Evolutionary conservation across 2,888 invertebrate genomes (phyloP).

Genomic region (Ochropacha duplaris): DNA sequence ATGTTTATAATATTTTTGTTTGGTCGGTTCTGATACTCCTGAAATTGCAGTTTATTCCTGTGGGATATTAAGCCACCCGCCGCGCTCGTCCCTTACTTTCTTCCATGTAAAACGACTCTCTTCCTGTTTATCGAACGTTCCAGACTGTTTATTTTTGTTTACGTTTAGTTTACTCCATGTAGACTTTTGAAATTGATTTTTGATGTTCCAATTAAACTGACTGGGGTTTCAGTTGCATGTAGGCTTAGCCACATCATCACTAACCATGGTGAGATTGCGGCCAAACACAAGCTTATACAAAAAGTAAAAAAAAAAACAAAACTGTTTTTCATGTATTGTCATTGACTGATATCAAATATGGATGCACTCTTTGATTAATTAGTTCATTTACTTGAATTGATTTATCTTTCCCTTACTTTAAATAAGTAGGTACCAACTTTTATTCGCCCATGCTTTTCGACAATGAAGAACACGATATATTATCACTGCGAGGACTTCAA

Average conservation of each 20-base stretch:
- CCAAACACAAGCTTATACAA: too few relatives aligned
- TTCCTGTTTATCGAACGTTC: slow-evolving; percentile 67
- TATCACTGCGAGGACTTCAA: too few relatives aligned
- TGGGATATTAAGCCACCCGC: slow-evolving; percentile 72
- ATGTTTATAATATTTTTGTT: slow-evolving; percentile 68
- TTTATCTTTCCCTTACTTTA: too few relatives aligned
- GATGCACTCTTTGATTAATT: too few relatives aligned
- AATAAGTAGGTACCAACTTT: too few relatives aligned
- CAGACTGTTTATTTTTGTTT: slow-evolving; percentile 26
- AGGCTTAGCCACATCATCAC: neutral
- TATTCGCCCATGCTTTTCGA: too few relatives aligned
- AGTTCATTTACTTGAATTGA: too few relatives aligned
- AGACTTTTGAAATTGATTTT: neutral
- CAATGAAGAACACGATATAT: too few relatives aligned
- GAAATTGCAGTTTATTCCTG: slow-evolving; percentile 74
- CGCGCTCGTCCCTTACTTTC: slow-evolving; percentile 48
- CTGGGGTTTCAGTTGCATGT: neutral
- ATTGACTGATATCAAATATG: too few relatives aligned
- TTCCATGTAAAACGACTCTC: slow-evolving; percentile 54
- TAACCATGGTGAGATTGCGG: too few relatives aligned
- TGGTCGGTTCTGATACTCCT: slow-evolving; percentile 58
- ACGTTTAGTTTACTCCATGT: neutral
- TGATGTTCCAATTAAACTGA: neutral
- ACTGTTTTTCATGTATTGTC: too few relatives aligned
- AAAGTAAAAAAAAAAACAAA: too few relatives aligned